A percentile compares a stretch with the other conserved stretches of the same genome.
Evolutionary conservation across 1,140 invertebrate genomes (phyloP).

Genomic region (Lepidurus apus): DNA sequence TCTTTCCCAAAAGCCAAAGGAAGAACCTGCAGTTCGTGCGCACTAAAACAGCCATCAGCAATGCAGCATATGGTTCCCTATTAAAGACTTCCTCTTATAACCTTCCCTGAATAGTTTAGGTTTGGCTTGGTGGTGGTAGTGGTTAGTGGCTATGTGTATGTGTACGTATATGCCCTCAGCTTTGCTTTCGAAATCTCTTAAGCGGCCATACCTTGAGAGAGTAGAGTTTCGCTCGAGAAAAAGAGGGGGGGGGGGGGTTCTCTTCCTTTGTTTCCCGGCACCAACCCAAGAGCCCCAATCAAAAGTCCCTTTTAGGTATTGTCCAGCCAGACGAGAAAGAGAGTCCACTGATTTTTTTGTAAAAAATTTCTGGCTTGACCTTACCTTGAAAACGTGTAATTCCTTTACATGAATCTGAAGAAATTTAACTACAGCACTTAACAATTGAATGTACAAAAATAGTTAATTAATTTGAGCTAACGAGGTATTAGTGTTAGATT

Average conservation of each 20-base stretch:
- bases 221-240: background rate
- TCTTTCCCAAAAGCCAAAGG: background rate
- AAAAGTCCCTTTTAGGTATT: no score
- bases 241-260: background rate
- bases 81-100: background rate
- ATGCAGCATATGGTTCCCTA: conserved; percentile 14
- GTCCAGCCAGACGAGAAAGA: background rate
- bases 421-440: no score
- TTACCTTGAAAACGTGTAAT: background rate
- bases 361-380: background rate
- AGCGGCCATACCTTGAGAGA: background rate
- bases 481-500: no score
- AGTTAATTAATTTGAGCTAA: no score
- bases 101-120: background rate
- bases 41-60: conserved; percentile 1
- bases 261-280: no score
- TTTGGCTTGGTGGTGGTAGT: no score
- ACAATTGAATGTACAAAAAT: no score
- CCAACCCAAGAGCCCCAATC: no score
- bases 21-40: conserved; percentile 18
- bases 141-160: no score
- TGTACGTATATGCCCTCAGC: no score
- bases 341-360: background rate
- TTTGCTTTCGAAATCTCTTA: background rate
- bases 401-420: background rate